A percentile compares a stretch with the other conserved stretches of the same genome.
These are phyloP conservation scores for Actinia tenebrosa DNA, from an alignment of 64 coral and sea anemone genomes.

Conservation along the genomic window DNA sequence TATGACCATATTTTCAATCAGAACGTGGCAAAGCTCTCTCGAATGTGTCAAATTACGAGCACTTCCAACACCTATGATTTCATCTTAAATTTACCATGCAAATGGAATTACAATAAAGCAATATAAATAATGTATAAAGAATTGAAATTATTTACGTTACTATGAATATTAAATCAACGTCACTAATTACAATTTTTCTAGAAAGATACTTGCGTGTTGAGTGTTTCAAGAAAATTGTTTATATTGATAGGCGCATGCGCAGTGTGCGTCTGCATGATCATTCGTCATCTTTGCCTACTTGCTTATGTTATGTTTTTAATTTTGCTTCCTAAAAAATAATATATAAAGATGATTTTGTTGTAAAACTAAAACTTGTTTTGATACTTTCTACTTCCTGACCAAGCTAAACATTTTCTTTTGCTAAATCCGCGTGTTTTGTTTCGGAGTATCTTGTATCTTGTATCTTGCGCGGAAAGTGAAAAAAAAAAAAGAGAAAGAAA, in stretches of 20 bases:
- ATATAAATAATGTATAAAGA: too few relatives aligned
- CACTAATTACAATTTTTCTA: too few relatives aligned
- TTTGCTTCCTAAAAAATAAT: not conserved
- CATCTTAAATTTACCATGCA: too few relatives aligned
- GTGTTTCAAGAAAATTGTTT: not conserved
- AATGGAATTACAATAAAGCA: too few relatives aligned
- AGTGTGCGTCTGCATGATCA: not conserved
- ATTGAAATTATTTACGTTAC: too few relatives aligned
- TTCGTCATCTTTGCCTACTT: not conserved
- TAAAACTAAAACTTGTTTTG: constrained; percentile 12
- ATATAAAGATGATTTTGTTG: not conserved
- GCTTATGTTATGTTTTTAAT: constrained; percentile 5
- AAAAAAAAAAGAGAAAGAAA: not conserved
- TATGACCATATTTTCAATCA: too few relatives aligned
- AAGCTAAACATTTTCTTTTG: not conserved
- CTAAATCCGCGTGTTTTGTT: not conserved
- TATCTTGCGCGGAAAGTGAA: too few relatives aligned
- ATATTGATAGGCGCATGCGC: not conserved
- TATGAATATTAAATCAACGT: too few relatives aligned
- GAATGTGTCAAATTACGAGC: too few relatives aligned
- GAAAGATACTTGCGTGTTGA: too few relatives aligned
- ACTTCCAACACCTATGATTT: too few relatives aligned
- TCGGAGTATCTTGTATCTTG: not conserved
- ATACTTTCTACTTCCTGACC: not conserved
- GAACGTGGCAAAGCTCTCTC: too few relatives aligned